phyloP scores from a whole-genome alignment of 2,888 invertebrate genomes.

The Chorisops tibialis region DNA sequence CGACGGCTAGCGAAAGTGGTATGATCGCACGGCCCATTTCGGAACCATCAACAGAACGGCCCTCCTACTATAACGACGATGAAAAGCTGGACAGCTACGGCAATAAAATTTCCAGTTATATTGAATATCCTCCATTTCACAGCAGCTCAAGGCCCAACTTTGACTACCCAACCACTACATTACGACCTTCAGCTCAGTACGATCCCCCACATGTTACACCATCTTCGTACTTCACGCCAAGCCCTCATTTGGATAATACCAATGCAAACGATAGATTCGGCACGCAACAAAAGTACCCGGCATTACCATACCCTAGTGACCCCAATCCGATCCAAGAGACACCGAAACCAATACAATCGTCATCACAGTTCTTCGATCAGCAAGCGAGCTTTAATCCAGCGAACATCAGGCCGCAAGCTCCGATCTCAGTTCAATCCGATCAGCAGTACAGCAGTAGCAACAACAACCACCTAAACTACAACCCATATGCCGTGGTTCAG shows the following conservation, averaged over 20 bases:
- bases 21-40: conserved; percentile 15
- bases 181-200: conserved; percentile 19
- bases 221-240: conserved; percentile 44
- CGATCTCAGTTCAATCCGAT: background rate
- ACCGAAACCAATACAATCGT: background rate
- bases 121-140: conserved; percentile 35
- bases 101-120: conserved; percentile 36
- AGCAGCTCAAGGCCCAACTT: conserved; percentile 37
- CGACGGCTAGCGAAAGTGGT: conserved; percentile 27
- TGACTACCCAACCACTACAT: conserved; percentile 37
- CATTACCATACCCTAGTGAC: conserved; percentile 13
- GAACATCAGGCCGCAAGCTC: background rate
- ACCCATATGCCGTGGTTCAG: conserved; percentile 25
- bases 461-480: background rate
- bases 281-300: conserved; percentile 41
- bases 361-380: background rate
- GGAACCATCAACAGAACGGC: background rate
- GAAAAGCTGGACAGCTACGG: conserved; percentile 45
- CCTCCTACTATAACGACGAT: background rate
- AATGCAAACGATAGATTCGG: conserved; percentile 46
- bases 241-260: conserved; percentile 45
- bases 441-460: background rate
- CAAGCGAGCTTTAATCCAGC: background rate
- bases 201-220: conserved; percentile 34
- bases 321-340: conserved; percentile 10